phyloP scores from a whole-genome alignment of 2,888 invertebrate species.

The Chirona hameri region DNA sequence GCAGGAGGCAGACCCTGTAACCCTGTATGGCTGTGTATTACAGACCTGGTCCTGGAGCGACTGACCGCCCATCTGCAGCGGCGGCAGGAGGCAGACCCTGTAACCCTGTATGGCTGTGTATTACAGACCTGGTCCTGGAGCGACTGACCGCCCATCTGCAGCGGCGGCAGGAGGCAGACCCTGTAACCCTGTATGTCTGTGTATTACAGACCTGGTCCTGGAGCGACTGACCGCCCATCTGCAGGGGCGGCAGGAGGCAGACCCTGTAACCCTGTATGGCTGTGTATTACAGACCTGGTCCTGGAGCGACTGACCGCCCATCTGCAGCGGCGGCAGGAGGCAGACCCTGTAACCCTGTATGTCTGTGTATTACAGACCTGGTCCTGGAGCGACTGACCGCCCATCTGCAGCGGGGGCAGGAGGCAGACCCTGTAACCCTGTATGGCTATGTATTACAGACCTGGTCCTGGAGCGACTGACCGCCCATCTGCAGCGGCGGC shows the following conservation, averaged over 20 bases:
- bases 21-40: too few relatives aligned
- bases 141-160: neutral
- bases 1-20: neutral
- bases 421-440: neutral
- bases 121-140: neutral
- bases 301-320: neutral
- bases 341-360: too few relatives aligned
- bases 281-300: too few relatives aligned
- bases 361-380: too few relatives aligned
- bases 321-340: neutral
- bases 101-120: too few relatives aligned
- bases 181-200: too few relatives aligned
- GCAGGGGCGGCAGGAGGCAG: neutral
- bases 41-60: neutral
- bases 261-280: too few relatives aligned
- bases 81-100: neutral
- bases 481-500: neutral
- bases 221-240: neutral
- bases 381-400: neutral
- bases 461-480: neutral
- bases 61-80: neutral
- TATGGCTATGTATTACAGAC: too few relatives aligned
- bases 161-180: neutral
- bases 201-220: neutral
- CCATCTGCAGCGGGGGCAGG: neutral